Conservation (phyloP, 2,113 vertebrate species). For the Spheniscus mendiculus region DNA sequence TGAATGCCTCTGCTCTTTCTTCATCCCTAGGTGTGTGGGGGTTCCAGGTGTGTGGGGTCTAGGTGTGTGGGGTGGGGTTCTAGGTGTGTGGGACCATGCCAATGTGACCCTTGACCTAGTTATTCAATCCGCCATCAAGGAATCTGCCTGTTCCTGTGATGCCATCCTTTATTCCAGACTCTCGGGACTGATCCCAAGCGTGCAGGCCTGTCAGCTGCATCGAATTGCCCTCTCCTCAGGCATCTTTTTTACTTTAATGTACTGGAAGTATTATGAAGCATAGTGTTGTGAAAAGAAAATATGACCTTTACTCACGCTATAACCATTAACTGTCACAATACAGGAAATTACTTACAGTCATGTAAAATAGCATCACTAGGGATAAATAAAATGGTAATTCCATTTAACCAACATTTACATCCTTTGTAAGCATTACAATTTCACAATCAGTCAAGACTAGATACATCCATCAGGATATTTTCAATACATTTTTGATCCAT, state of each 20-base stretch:
- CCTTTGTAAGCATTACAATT: background rate
- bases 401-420: background rate
- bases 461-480: background rate
- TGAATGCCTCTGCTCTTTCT: background rate
- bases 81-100: background rate
- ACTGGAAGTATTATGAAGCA: background rate
- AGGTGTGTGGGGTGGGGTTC: too few relatives aligned
- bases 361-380: background rate
- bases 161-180: background rate
- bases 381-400: background rate
- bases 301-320: background rate
- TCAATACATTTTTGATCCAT: background rate
- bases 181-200: fast-evolving
- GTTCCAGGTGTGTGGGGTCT: background rate
- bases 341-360: background rate
- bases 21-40: background rate
- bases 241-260: background rate
- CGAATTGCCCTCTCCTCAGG: background rate
- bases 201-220: background rate
- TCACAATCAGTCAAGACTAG: background rate
- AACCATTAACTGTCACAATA: background rate
- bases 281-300: background rate
- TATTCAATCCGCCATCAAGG: background rate
- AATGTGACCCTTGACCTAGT: background rate
- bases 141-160: background rate